Percentiles rank a stretch among this genome's conserved stretches.
These are phyloP conservation scores for Balaeniceps rex DNA, from an alignment of 2,113 vertebrate species.

Conservation along the genomic window DNA sequence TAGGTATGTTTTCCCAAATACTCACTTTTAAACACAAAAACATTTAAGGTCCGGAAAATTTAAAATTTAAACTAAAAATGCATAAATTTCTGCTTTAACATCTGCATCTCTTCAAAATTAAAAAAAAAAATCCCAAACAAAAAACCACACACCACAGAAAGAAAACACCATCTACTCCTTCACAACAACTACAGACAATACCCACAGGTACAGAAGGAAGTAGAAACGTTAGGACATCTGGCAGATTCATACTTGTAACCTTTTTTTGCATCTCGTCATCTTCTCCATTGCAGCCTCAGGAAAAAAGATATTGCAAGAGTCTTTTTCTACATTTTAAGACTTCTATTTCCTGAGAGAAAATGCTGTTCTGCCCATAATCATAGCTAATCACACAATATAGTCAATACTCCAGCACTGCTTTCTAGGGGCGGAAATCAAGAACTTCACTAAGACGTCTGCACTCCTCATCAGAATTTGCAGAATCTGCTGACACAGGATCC, in stretches of 20 bases:
- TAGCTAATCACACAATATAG: not conserved
- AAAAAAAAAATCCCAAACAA: not conserved
- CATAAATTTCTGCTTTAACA: not conserved
- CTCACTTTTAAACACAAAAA: not conserved
- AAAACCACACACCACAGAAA: not conserved
- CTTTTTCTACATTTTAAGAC: not conserved
- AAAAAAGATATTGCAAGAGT: not conserved
- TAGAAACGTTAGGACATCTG: not conserved
- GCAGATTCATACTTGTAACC: not conserved
- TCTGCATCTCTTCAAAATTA: not conserved
- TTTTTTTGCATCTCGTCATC: not conserved
- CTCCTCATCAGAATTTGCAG: not conserved
- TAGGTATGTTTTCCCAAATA: not conserved
- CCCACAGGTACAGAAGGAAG: not conserved
- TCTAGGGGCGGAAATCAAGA: not conserved
- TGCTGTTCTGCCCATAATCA: not conserved
- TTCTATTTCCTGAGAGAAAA: not conserved
- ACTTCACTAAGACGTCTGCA: not conserved
- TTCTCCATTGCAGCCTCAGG: not conserved
- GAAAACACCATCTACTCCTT: not conserved
- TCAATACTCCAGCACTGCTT: not conserved
- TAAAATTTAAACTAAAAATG: not conserved
- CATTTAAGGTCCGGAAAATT: not conserved
- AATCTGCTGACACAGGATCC: not conserved
- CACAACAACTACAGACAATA: not conserved